Evolutionary conservation across 1,140 invertebrate genomes (phyloP).

Genomic region (Listronotus oregonensis): DNA sequence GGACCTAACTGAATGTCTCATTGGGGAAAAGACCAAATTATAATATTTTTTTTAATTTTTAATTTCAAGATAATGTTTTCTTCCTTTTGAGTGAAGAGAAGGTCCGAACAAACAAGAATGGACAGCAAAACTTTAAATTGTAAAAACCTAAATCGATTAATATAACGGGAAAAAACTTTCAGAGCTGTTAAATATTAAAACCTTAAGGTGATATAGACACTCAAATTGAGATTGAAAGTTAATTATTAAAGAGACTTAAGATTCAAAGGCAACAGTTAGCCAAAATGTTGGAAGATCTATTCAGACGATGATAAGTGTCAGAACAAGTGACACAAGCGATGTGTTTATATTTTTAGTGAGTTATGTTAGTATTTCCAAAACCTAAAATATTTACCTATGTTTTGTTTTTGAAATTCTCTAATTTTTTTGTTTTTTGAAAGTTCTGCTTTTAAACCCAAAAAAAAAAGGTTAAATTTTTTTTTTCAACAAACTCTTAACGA

Average conservation of each 20-base stretch:
- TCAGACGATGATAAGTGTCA: conserved; percentile 32
- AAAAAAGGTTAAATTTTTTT: too few relatives aligned
- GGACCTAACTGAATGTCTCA: too few relatives aligned
- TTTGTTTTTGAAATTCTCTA: too few relatives aligned
- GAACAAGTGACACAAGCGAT: conserved; percentile 23
- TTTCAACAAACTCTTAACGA: too few relatives aligned
- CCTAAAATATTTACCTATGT: too few relatives aligned
- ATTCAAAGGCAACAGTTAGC: conserved; percentile 78
- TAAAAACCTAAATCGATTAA: conserved; percentile 62
- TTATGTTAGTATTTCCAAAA: too few relatives aligned
- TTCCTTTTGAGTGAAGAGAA: conserved; percentile 12
- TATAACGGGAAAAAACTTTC: conserved; percentile 66
- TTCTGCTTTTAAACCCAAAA: too few relatives aligned
- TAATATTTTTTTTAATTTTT: too few relatives aligned
- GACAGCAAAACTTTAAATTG: conserved; percentile 59
- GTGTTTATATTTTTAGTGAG: too few relatives aligned
- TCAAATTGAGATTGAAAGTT: conserved; percentile 70
- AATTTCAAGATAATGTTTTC: too few relatives aligned
- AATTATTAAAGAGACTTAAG: conserved; percentile 76
- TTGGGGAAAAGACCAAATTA: too few relatives aligned
- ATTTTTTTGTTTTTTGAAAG: too few relatives aligned
- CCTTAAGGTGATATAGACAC: conserved; percentile 71
- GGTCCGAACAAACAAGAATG: conserved; percentile 50
- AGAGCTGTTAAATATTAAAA: conserved; percentile 71
- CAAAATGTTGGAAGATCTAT: conserved; percentile 50